phyloP scores from a whole-genome alignment of 1,140 invertebrate species.

The Lepidurus apus region DNA sequence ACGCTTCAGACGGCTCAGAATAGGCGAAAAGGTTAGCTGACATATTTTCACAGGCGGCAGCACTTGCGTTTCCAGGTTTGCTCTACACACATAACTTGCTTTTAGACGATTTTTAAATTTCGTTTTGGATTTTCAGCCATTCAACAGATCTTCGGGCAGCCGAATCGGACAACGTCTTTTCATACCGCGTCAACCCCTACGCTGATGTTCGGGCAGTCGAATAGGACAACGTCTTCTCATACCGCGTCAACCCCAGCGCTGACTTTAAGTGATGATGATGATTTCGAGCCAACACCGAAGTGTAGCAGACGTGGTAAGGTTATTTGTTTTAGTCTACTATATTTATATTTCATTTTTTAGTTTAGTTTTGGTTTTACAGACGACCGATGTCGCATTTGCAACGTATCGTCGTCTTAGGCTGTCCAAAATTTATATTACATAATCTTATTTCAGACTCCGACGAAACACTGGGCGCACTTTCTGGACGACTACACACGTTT shows the following conservation, averaged over 20 bases:
- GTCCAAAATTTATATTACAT: neutral
- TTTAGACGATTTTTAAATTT: neutral
- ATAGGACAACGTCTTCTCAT: neutral
- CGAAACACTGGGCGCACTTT: neutral
- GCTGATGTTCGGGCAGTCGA: neutral
- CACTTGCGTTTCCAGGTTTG: neutral
- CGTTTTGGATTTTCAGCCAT: neutral
- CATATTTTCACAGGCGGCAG: neutral
- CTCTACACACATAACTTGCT: neutral
- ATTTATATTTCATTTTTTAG: neutral
- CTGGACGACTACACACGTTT: neutral
- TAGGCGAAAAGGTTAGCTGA: neutral
- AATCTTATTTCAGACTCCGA: neutral
- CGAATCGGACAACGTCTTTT: neutral
- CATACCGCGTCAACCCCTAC: neutral
- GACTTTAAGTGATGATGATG: neutral
- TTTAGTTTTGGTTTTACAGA: too few species aligned
- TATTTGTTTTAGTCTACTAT: neutral
- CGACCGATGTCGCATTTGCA: too few species aligned
- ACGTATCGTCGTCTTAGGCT: too few species aligned
- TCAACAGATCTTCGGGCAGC: neutral
- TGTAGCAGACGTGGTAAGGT: neutral
- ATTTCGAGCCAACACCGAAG: neutral
- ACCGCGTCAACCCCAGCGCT: neutral
- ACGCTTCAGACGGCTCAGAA: neutral